A percentile compares a stretch with the other conserved stretches of the same genome.
These are phyloP conservation scores for Entosphenus tridentatus DNA, from an alignment of 2,113 vertebrate species.

Conservation along the genomic window DNA sequence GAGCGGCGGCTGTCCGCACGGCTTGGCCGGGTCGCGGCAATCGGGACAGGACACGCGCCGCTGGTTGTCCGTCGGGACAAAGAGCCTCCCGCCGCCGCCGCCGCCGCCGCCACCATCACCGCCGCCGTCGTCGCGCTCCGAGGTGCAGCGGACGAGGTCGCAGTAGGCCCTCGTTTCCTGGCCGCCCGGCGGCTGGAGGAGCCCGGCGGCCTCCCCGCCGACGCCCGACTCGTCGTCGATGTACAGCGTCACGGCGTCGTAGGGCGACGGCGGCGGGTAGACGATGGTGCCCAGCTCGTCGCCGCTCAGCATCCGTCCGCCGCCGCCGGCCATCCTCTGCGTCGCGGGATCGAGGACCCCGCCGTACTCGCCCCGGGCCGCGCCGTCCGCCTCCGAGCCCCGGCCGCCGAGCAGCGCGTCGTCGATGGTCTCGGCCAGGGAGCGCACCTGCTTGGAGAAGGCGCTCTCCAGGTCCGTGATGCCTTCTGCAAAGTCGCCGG, in stretches of 20 bases:
- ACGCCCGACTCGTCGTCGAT: constrained; percentile 30
- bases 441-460: constrained; percentile 74
- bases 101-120: neutral
- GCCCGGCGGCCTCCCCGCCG: neutral
- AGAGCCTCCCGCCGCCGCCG: neutral
- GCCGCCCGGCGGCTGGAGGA: neutral
- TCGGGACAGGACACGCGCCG: neutral
- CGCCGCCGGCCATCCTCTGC: constrained; percentile 20
- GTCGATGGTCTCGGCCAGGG: constrained; percentile 62
- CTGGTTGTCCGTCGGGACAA: neutral
- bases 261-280: neutral
- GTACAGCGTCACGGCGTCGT: constrained; percentile 36
- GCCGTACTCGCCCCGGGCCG: constrained; percentile 20
- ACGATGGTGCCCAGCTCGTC: neutral
- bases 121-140: neutral
- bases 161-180: neutral
- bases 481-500: constrained; percentile 30
- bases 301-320: neutral
- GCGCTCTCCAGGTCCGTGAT: constrained; percentile 53
- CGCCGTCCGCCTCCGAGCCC: constrained; percentile 33
- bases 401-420: constrained; percentile 56
- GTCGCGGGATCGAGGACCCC: constrained; percentile 39
- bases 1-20: neutral
- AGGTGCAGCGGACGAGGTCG: neutral
- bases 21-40: neutral